Base-by-base conservation (phyloP, 2,113 vertebrate genomes). In the Archocentrus centrarchus region DNA sequence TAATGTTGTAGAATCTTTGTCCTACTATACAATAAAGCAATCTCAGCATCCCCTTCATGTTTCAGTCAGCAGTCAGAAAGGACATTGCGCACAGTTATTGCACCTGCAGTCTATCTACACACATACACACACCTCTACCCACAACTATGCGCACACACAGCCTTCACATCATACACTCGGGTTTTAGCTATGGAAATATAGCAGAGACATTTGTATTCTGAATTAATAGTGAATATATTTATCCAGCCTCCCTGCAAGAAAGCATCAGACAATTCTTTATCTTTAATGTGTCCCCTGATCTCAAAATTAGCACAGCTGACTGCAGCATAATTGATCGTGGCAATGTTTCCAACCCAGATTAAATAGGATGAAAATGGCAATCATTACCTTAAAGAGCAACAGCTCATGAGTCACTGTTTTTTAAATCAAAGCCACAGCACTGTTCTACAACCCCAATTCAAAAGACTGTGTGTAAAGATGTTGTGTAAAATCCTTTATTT, bases 101-200 rank as follows among this genome's bases (percentile, higher is more conserved):
- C 57, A 24, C 11, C 5, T 24, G 11, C 24, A 50, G 41, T 50
- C 18, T 50, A 5, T 68, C n/a, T 22, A 11, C 14, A 27, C 41
- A 68, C 44, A 18, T 17, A 66, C n/a, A 0, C 17, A 66, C 39
- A 47, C 39, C 9, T 39, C 37, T 39, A 47, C 63, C 15, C 64
- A 27, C 14, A 68, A 27, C 11, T 22, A 62, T 3, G 9, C 35
- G 17, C 14, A 22, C 35, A 47, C 64, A 70, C 13, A 22, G 2
- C 41, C 64, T 70, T 47, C 3, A 30, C 18, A 47, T 44, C 15
- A 76, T 14, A 55, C 37, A 35, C 30, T 59, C 22, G 14, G 24
- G 27, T 53, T 68, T 32, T 41, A 83, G 75, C 15, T 77, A 7
- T 77, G 27, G 27, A 37, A 83, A 64, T 77, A 66, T 20, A 83